phyloP scores from a whole-genome alignment of 2,113 vertebrate species.

The Sclerurus mexicanus region DNA sequence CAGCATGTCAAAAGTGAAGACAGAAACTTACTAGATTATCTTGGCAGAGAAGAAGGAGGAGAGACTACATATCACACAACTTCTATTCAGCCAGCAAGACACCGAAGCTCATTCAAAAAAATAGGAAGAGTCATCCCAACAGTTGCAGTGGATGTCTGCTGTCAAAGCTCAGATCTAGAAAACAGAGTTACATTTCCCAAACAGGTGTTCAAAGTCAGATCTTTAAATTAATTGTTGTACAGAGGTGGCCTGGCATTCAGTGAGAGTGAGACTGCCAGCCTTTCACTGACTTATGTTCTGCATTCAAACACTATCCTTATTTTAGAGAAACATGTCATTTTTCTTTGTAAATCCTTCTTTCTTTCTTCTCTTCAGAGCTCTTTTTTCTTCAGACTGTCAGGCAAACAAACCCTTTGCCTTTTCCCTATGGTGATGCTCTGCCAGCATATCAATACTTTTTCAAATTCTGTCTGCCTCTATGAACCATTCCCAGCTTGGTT shows the following conservation, averaged over 20 bases:
- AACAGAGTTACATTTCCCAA: background rate
- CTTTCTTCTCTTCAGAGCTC: background rate
- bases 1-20: background rate
- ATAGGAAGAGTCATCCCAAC: background rate
- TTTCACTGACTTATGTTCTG: background rate
- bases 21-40: background rate
- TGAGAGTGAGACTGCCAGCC: rapidly evolving
- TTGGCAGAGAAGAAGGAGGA: background rate
- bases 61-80: background rate
- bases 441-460: background rate
- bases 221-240: background rate
- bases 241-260: background rate
- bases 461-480: background rate
- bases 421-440: background rate
- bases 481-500: background rate
- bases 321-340: background rate
- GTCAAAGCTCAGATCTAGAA: background rate
- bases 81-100: background rate
- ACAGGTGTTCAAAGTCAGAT: background rate
- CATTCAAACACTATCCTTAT: background rate
- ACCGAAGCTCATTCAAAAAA: background rate
- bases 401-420: background rate
- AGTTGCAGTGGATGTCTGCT: background rate
- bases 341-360: background rate
- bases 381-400: background rate